Conservation (phyloP, 2,888 invertebrate genomes). For the Drosophila siamana region DNA sequence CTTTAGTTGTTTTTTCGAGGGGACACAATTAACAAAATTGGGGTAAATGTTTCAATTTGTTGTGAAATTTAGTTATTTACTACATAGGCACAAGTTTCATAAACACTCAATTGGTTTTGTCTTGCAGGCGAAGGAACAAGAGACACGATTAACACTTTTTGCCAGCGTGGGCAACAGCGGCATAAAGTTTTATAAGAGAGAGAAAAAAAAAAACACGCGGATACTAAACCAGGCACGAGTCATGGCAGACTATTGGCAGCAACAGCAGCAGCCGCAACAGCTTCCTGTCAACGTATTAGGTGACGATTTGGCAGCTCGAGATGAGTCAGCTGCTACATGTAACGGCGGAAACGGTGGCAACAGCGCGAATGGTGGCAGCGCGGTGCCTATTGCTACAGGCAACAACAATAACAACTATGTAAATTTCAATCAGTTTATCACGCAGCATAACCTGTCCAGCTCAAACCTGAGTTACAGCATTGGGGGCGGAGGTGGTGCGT, state of each 20-base stretch:
- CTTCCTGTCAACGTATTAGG: slow-evolving; percentile 29
- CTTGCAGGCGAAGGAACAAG: slow-evolving; percentile 34
- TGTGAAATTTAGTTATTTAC: slow-evolving; percentile 50
- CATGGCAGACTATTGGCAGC: slow-evolving; percentile 72
- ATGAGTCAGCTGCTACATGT: slow-evolving; percentile 32
- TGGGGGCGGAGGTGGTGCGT: slow-evolving; percentile 52
- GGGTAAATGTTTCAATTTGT: slow-evolving; percentile 54
- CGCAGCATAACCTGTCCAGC: slow-evolving; percentile 82
- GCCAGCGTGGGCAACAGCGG: slow-evolving; percentile 51
- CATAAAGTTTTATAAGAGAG: slow-evolving; percentile 47
- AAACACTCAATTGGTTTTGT: slow-evolving; percentile 14
- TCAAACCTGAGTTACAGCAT: slow-evolving; percentile 33
- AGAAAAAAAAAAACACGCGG: slow-evolving; percentile 55
- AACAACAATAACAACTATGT: slow-evolving; percentile 83
- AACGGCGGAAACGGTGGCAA: slow-evolving; percentile 21
- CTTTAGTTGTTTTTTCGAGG: slow-evolving; percentile 44
- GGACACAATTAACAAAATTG: slow-evolving; percentile 50
- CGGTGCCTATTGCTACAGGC: slow-evolving; percentile 11
- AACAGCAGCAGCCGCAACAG: slow-evolving; percentile 30
- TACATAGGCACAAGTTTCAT: background rate
- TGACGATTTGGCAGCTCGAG: slow-evolving; percentile 9
- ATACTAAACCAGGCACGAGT: slow-evolving; percentile 19
- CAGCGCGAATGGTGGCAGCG: too few relatives aligned
- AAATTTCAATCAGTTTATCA: slow-evolving; percentile 85
- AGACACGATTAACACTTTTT: slow-evolving; percentile 36